These are phyloP conservation scores for Poicephalus gulielmi DNA, from an alignment of 2,113 vertebrate species.

Conservation along the genomic window DNA sequence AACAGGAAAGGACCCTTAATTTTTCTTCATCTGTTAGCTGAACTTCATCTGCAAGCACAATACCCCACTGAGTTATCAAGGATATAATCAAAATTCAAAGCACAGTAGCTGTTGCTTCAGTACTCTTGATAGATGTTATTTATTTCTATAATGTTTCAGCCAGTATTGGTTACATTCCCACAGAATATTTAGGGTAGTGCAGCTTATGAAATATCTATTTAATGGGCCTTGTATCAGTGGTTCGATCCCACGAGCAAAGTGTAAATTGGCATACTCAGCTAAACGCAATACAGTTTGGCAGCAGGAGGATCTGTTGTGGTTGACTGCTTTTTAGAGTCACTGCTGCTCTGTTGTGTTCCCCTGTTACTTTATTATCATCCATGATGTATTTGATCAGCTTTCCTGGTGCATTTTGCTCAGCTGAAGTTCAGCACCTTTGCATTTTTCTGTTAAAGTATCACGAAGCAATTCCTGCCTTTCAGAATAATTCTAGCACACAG, in stretches of 20 bases:
- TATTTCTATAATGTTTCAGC: background rate
- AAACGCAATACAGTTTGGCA: background rate
- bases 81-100: background rate
- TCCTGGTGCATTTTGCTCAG: background rate
- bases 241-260: background rate
- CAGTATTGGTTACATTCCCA: background rate
- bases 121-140: background rate
- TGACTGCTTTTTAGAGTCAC: background rate
- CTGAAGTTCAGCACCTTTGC: background rate
- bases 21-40: background rate
- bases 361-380: background rate
- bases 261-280: background rate
- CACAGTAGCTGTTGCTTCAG: background rate
- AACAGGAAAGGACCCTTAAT: background rate
- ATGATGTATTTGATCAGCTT: background rate
- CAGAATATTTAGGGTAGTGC: background rate
- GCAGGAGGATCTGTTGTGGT: background rate
- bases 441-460: background rate
- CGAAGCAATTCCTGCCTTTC: background rate
- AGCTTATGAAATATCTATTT: background rate
- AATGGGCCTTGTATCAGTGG: background rate
- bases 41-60: background rate
- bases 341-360: background rate
- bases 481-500: background rate
- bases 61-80: background rate